phyloP scores from a whole-genome alignment of 2,888 invertebrate genomes.

The Phoenoteleia sp. region DNA sequence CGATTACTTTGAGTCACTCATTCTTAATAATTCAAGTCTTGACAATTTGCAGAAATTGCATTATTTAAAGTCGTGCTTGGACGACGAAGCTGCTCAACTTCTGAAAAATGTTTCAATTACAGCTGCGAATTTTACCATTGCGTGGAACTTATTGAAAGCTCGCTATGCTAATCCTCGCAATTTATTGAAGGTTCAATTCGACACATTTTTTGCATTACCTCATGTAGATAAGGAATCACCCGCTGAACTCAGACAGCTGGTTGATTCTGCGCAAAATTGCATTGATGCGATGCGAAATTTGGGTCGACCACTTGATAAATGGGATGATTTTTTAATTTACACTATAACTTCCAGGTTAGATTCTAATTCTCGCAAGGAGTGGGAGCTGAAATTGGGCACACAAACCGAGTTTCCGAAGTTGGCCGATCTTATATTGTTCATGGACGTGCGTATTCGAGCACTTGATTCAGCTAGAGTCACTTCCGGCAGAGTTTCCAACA shows the following conservation, averaged over 20 bases:
- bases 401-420: slow-evolving; percentile 6
- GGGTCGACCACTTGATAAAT: not conserved
- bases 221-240: not conserved
- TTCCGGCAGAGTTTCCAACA: not conserved
- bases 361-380: not conserved
- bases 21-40: slow-evolving; percentile 13
- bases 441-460: slow-evolving; percentile 6
- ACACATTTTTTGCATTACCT: not conserved
- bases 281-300: not conserved
- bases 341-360: slow-evolving; percentile 1
- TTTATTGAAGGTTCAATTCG: not conserved
- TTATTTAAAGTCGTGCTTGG: slow-evolving; percentile 22
- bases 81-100: slow-evolving; percentile 15
- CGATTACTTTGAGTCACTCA: slow-evolving; percentile 5
- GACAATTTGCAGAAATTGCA: slow-evolving; percentile 1
- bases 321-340: slow-evolving; percentile 15
- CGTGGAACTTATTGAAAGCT: not conserved
- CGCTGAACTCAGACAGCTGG: not conserved
- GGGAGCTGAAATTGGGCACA: slow-evolving; percentile 3
- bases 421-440: not conserved
- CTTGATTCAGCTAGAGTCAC: not conserved
- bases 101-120: slow-evolving; percentile 1
- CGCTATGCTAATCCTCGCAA: not conserved
- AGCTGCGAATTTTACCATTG: not conserved
- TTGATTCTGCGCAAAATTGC: not conserved